Percentiles rank a stretch among this genome's conserved stretches.
These are phyloP conservation scores for Eurystomus glaucurus DNA, from an alignment of 2,797 vertebrate genomes.

Conservation along the genomic window DNA sequence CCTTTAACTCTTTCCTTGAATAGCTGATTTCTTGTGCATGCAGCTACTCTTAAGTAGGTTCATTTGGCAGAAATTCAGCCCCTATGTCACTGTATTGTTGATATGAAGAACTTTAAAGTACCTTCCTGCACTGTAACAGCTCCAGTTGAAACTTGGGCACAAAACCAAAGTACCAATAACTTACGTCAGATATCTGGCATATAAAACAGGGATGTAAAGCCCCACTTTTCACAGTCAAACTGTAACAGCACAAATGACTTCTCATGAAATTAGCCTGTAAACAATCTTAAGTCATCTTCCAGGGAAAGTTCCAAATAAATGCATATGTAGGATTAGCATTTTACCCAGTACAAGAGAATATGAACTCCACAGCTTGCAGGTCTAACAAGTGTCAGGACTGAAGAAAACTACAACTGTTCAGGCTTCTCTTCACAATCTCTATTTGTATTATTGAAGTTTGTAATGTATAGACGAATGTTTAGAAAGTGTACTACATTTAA, in stretches of 20 bases:
- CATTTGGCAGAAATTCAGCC: background rate
- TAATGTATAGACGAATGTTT: background rate
- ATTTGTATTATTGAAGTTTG: background rate
- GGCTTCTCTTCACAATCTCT: background rate
- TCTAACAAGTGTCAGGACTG: background rate
- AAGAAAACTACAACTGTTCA: background rate
- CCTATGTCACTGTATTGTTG: background rate
- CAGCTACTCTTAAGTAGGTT: background rate
- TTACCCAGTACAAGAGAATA: background rate
- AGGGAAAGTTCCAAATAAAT: background rate
- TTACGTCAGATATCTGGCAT: background rate
- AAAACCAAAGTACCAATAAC: constrained; percentile 24
- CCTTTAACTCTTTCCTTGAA: background rate
- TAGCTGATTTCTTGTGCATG: background rate
- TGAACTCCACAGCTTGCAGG: background rate
- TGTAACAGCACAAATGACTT: constrained; percentile 3
- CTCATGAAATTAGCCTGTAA: constrained; percentile 21
- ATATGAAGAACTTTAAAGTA: background rate
- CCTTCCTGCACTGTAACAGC: background rate
- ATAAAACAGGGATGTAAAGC: background rate
- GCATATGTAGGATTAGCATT: background rate
- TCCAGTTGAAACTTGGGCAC: background rate
- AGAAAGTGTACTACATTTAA: background rate
- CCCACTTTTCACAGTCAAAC: background rate
- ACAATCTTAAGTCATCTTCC: background rate